These are phyloP conservation scores for Pasiphila rectangulata DNA, from an alignment of 2,888 invertebrate species.

Conservation along the genomic window DNA sequence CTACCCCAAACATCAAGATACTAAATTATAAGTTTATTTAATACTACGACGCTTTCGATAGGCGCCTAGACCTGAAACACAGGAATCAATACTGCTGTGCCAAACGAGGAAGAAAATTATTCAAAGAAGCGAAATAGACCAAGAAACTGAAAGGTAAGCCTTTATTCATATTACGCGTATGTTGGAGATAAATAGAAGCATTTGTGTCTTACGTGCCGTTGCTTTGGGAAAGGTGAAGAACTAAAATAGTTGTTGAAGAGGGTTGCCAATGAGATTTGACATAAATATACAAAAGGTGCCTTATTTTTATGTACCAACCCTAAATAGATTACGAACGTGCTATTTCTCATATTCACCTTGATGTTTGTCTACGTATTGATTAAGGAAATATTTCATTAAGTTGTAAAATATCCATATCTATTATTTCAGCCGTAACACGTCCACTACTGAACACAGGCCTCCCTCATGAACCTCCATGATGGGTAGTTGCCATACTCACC, in stretches of 20 bases:
- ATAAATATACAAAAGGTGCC: neutral
- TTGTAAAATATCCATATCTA: too few species aligned
- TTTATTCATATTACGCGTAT: slow-evolving; percentile 1
- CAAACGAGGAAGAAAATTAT: neutral
- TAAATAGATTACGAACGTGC: neutral
- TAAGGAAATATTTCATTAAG: too few species aligned
- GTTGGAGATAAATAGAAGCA: slow-evolving; percentile 8
- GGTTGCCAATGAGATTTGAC: neutral
- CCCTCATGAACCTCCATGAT: too few species aligned
- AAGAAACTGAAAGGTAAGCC: neutral
- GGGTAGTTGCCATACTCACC: too few species aligned
- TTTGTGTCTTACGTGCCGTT: slow-evolving; percentile 1
- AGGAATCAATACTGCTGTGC: neutral
- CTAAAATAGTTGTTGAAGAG: neutral
- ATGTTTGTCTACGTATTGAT: too few species aligned
- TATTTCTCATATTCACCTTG: too few species aligned
- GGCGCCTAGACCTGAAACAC: too few species aligned
- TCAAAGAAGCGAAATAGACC: slow-evolving; percentile 1
- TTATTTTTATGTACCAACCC: neutral
- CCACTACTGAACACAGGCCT: too few species aligned
- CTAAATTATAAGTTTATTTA: too few species aligned
- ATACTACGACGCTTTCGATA: too few species aligned
- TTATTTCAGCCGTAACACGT: too few species aligned
- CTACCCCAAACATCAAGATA: too few species aligned
- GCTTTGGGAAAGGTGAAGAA: neutral